Evolutionary conservation across 30 jellyfish, hydroid and myxozoan genomes (phyloP), one percentile per base, ranked within the genome.

Genomic region (Pelagia noctiluca): DNA sequence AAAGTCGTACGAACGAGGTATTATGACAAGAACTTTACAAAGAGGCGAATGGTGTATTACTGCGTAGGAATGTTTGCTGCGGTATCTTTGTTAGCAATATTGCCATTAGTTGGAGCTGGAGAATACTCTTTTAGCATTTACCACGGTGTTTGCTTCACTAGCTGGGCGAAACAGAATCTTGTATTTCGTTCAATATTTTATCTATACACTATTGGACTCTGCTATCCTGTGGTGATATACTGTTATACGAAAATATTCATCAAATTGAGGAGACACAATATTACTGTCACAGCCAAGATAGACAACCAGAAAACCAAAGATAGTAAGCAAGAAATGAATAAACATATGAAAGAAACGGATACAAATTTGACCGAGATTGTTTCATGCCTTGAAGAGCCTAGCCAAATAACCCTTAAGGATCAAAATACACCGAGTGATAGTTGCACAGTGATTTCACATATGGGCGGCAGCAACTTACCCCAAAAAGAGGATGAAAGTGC

Each of bases 21-120:
- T 4, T 60, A 23, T 30, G 66, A 35, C 0, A 54, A 26, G 5
- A 50, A 52, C n/a, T 67, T 85, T 28, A 75, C 96, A 5, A 66
- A 24, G 22, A 30, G 68, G 18, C n/a, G 61, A 63, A 49, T 30
- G 18, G 5, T 76, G 38, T 71, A 22, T 62, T 64, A 76, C 11
- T 26, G 50, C 37, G 7, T 69, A 35, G 24, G 53, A 36, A 16
- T 78, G 24, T 7, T 75, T 28, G 34, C 52, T 2, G 76, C 75
- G 24, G 21, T 60, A 0, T 4, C 71, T 60, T 2, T 72, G 0
- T 50, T 91, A 0, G 90, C 96, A 31, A 10, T 79, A 19, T 75
- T 91, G 26, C 98, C 98, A 26, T 48, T 71, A 0, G 35, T 88
- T 71, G 89, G 88, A 18, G 86, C 80, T 53, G 97, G 97, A 10